Base-by-base conservation (phyloP, 2,888 invertebrate species). In the Tetramorium bicarinatum region DNA sequence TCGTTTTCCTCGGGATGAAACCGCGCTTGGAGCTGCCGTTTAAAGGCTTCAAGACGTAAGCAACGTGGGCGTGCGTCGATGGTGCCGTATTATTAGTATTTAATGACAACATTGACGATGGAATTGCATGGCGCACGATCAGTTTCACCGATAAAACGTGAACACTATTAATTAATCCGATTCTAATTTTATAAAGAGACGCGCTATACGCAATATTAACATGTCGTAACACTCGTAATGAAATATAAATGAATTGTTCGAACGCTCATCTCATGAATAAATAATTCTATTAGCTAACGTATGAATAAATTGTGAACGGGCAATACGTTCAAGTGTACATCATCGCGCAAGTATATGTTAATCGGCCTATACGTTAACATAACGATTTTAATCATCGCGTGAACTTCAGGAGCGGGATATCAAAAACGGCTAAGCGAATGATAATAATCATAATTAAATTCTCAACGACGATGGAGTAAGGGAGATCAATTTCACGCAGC, bases 371-470 rank as follows among this genome's bases (percentile, higher is more conserved):
- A 44, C 44, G 29, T 44, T 29, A 67, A 67, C 47, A 25, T 18
- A 47, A 21, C 29, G 25, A 67, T 29, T 67, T 47, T 67, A 67
- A 9, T 29, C 18, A 67, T 71, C 71, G 29, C n/a, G 18, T 15
- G 15, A 62, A 38, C 61, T 7, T 15, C n/a, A 9, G 38, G 7
- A 9, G n/a, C 47, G 29, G 6, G 25, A 44, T n/a, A 44, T 25
- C 29, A 34, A 29, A 25, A 59, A 59, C 7, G n/a, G 18, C 41
- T 18, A 13, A 74, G 29, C 18, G 18, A 76, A 69, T 29, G 29
- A 15, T 47, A 56, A 56, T 59, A 47, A 67, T 77, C 18, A 21
- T 67, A 67, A 79, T 71, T 79, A 71, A 71, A 59, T 71, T 47
- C 44, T 44, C 71, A 47, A 69, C 18, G 34, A 71, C 7, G 21